These are phyloP conservation scores for Paedocypris sp. DNA, from an alignment of 2,113 vertebrate genomes.

Conservation along the genomic window DNA sequence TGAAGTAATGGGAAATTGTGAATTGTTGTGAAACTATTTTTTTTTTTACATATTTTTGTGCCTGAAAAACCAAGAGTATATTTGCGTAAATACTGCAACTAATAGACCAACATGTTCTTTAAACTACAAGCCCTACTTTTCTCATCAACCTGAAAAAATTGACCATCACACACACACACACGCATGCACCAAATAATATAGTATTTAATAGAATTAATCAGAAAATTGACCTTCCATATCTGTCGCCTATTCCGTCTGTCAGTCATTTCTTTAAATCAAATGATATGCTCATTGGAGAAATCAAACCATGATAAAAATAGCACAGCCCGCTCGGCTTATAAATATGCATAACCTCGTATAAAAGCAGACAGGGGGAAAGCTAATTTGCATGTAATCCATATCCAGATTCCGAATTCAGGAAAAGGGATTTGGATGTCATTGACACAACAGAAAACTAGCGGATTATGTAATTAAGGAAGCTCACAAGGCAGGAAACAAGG, in stretches of 20 bases:
- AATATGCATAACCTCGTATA: conserved; percentile 29
- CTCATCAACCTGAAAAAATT: too few relatives aligned
- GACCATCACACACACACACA: too few relatives aligned
- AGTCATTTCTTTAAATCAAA: conserved; percentile 26
- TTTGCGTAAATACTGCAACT: too few relatives aligned
- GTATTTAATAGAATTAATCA: too few relatives aligned
- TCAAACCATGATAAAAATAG: conserved; percentile 2
- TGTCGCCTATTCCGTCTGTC: conserved; percentile 16
- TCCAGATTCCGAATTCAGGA: not conserved
- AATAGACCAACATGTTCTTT: too few relatives aligned
- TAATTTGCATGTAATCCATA: conserved; percentile 27
- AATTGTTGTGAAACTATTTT: too few relatives aligned
- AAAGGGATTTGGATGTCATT: conserved; percentile 4
- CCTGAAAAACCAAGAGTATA: too few relatives aligned
- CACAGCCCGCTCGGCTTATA: conserved; percentile 5
- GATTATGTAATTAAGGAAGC: conserved; percentile 15
- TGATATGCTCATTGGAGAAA: conserved; percentile 1
- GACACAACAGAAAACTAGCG: conserved; percentile 9
- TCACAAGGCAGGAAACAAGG: not conserved
- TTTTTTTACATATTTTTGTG: too few relatives aligned
- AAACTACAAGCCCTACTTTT: too few relatives aligned
- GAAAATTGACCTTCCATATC: not conserved
- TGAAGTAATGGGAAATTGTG: too few relatives aligned
- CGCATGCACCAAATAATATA: too few relatives aligned
- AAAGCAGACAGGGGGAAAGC: conserved; percentile 12